Conservation (phyloP, 2,888 invertebrate genomes). For the Peribatodes rhomboidaria region DNA sequence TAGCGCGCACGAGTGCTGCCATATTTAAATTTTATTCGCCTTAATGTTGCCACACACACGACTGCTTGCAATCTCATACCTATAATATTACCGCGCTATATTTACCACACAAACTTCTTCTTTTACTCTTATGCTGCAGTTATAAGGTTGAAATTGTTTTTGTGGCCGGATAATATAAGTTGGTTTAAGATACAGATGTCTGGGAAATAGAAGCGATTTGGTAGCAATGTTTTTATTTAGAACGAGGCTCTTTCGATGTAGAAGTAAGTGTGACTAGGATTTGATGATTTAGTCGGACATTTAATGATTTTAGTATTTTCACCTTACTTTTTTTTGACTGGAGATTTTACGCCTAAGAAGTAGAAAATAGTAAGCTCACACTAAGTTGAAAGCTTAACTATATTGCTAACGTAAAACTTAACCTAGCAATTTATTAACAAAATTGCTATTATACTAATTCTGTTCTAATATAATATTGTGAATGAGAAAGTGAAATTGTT, state of each 20-base stretch:
- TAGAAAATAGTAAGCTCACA: no score
- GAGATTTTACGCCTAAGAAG: no score
- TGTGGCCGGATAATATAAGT: slow-evolving; percentile 27
- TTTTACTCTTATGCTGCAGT: slow-evolving; percentile 43
- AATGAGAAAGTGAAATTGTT: no score
- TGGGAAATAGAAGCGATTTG: slow-evolving; percentile 80
- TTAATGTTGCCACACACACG: slow-evolving; percentile 85
- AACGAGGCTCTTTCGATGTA: slow-evolving; percentile 76
- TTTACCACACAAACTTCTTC: slow-evolving; percentile 6
- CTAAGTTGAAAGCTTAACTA: no score
- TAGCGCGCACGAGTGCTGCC: slow-evolving; percentile 77
- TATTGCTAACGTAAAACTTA: no score
- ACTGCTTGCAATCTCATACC: slow-evolving; percentile 81
- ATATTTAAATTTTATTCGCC: slow-evolving; percentile 86
- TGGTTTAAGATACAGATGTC: slow-evolving; percentile 70
- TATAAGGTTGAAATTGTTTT: slow-evolving; percentile 51
- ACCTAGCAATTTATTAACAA: no score
- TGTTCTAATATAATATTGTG: no score
- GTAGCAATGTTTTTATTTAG: slow-evolving; percentile 85
- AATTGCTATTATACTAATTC: no score
- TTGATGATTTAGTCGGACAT: neutral
- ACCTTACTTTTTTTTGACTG: no score
- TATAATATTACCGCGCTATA: slow-evolving; percentile 62
- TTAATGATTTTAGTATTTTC: no score
- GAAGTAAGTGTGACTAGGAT: slow-evolving; percentile 53